Percentiles rank a stretch among this genome's conserved stretches.
phyloP scores from a whole-genome alignment of 1,140 invertebrate genomes.

The Drosophila murphyi region DNA sequence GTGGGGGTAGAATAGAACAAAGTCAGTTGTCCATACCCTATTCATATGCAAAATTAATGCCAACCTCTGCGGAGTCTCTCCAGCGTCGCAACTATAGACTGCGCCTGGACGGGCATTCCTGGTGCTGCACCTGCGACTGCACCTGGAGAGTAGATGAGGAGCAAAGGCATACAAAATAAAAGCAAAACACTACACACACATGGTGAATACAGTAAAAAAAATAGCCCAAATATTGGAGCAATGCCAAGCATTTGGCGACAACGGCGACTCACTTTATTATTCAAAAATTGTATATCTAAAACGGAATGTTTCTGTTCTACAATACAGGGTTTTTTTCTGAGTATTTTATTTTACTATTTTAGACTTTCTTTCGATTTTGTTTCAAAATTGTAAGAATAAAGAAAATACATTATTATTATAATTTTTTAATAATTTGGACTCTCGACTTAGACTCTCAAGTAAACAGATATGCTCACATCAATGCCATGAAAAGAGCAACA shows the following conservation, averaged over 20 bases:
- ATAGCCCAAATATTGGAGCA: no score
- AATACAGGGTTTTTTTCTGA: no score
- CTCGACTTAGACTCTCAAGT: not conserved
- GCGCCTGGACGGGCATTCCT: not conserved
- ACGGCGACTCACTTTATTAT: no score
- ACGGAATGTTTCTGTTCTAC: no score
- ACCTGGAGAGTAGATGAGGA: not conserved
- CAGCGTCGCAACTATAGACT: conserved; percentile 1
- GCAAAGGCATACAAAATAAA: conserved; percentile 1
- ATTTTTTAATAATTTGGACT: not conserved
- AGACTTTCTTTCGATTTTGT: no score
- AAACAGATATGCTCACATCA: not conserved
- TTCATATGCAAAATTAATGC: conserved; percentile 72
- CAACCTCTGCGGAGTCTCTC: not conserved
- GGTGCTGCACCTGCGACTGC: not conserved
- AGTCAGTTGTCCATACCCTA: conserved; percentile 48
- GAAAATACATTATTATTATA: no score
- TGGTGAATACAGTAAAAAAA: no score
- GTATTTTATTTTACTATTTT: no score
- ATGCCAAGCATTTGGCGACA: no score
- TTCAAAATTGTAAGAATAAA: no score
- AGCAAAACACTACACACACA: not conserved
- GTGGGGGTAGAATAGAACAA: conserved; percentile 9
- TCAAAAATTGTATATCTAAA: no score
- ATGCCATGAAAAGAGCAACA: conserved; percentile 11